Percentiles rank a stretch among this genome's conserved stretches.
phyloP scores from a whole-genome alignment of 2,113 vertebrate genomes.

The Podarcis cretensis region DNA sequence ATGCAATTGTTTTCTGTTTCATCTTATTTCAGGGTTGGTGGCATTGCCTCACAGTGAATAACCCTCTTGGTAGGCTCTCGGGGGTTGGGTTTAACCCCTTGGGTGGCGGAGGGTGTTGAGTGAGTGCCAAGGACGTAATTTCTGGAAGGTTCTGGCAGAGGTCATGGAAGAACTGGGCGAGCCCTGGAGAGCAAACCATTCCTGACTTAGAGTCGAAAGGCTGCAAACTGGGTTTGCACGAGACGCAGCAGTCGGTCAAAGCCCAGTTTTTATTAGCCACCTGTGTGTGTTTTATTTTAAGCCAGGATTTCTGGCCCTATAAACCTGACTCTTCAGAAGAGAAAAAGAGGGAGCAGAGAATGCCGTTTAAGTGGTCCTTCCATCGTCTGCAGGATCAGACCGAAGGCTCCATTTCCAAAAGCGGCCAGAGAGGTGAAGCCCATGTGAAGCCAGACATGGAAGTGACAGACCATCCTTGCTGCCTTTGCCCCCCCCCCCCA shows the following conservation, averaged over 20 bases:
- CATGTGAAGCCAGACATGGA: not conserved
- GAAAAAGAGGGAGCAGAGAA: not conserved
- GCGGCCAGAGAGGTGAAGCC: not conserved
- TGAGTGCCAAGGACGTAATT: not conserved
- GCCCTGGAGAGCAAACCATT: not conserved
- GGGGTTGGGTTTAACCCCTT: constrained; percentile 19
- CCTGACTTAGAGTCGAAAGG: constrained; percentile 45
- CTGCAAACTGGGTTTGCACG: constrained; percentile 40
- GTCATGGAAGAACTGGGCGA: not conserved
- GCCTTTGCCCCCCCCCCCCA: not conserved
- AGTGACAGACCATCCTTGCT: not conserved
- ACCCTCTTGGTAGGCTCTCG: not conserved
- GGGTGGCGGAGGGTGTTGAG: accelerated
- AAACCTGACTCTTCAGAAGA: not conserved
- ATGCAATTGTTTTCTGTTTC: constrained; percentile 3
- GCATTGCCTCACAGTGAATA: constrained; percentile 30
- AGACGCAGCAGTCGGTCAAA: constrained; percentile 14
- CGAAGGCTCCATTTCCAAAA: not conserved
- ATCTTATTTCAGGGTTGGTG: constrained; percentile 50
- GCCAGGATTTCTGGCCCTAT: not conserved
- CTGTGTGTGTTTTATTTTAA: not conserved
- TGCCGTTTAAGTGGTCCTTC: not conserved
- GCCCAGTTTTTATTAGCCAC: constrained; percentile 44
- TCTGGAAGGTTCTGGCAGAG: constrained; percentile 54
- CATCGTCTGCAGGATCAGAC: not conserved